These are phyloP conservation scores for Melitaea athalia DNA, from an alignment of 2,888 invertebrate species.

Conservation along the genomic window DNA sequence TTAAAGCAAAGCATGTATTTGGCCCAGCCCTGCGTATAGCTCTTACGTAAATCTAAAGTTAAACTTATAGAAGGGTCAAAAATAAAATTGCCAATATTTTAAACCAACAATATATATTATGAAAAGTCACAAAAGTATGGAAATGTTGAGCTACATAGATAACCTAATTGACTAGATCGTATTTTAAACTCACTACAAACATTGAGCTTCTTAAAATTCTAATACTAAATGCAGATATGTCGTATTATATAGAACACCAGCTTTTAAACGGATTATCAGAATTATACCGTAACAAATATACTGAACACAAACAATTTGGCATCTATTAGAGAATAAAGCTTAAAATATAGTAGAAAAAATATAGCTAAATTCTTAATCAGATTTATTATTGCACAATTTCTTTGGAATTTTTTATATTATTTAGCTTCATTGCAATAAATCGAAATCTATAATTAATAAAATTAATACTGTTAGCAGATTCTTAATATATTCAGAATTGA, in stretches of 20 bases:
- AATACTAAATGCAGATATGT: constrained; percentile 27
- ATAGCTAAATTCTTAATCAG: neutral
- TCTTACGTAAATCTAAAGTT: neutral
- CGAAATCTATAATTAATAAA: neutral
- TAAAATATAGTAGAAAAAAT: neutral
- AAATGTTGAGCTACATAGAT: constrained; percentile 49
- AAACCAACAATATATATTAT: constrained; percentile 38
- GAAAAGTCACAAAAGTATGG: constrained; percentile 61
- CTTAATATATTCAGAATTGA: too few species aligned
- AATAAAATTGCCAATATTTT: constrained; percentile 16
- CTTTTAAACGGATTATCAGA: neutral
- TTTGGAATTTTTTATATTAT: neutral
- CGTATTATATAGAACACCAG: neutral
- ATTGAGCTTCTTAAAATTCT: constrained; percentile 30
- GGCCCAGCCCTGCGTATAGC: too few species aligned
- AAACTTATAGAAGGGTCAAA: neutral
- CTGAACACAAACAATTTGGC: constrained; percentile 6
- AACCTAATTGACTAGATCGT: constrained; percentile 63
- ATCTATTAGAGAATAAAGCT: neutral
- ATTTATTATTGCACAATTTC: constrained; percentile 6
- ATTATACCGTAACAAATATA: constrained; percentile 1
- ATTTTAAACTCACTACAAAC: constrained; percentile 34
- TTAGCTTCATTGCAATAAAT: neutral
- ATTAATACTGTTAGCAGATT: neutral
- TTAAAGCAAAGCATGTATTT: too few species aligned